Evolutionary conservation across 2,888 invertebrate species (phyloP).

Genomic region (Rhagonycha fulva): DNA sequence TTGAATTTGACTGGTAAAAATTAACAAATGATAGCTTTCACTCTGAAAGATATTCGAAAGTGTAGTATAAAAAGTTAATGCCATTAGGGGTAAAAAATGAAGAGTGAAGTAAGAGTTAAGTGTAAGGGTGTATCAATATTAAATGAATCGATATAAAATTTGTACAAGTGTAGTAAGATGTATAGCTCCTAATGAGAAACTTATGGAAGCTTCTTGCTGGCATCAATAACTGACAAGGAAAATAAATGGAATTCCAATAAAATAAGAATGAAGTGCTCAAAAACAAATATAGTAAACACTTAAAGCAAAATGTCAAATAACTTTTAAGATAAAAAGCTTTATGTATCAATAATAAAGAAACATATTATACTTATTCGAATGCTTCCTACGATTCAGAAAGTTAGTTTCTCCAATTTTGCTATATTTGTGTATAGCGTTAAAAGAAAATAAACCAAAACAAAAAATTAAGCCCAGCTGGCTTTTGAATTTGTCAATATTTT

Average conservation of each 20-base stretch:
- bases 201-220: background rate
- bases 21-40: background rate
- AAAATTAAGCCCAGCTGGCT: background rate
- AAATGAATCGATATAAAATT: background rate
- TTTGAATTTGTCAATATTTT: background rate
- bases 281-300: background rate
- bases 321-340: background rate
- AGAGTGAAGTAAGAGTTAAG: background rate
- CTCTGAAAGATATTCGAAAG: background rate
- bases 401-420: background rate
- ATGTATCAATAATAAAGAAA: background rate
- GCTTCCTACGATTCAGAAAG: background rate
- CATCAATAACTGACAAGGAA: background rate
- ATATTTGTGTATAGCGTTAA: background rate
- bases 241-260: background rate
- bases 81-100: background rate
- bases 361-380: background rate
- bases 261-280: background rate
- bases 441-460: background rate
- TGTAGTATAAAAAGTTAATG: background rate
- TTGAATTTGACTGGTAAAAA: background rate
- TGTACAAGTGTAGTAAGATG: background rate
- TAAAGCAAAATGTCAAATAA: background rate
- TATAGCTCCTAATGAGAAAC: background rate
- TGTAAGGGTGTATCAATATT: background rate